Evolutionary conservation across 2,797 vertebrate species (phyloP).

Genomic region (Epinephelus awoara): DNA sequence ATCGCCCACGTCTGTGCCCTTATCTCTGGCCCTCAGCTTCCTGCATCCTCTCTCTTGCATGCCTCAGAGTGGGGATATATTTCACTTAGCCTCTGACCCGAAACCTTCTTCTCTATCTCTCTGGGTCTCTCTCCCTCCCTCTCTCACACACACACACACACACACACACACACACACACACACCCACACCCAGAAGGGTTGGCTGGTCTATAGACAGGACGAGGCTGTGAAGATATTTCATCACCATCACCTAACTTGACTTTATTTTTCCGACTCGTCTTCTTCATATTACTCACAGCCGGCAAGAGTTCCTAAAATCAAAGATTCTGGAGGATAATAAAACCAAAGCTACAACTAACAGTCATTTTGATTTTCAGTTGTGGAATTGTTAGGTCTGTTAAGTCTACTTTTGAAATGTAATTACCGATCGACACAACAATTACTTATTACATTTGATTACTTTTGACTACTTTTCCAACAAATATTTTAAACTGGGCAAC

Average conservation of each 20-base stretch:
- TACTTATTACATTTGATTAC: too few species aligned
- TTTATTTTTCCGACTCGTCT: not conserved
- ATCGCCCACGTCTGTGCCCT: conserved; percentile 80
- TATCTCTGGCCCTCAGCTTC: conserved; percentile 88
- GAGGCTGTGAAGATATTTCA: conserved; percentile 32
- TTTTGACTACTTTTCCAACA: too few species aligned
- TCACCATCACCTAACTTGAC: conserved; percentile 20
- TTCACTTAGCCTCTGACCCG: conserved; percentile 87
- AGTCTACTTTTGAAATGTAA: too few species aligned
- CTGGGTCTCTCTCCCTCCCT: conserved; percentile 36
- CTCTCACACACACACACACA: not conserved
- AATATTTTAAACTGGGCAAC: too few species aligned
- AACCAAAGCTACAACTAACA: not conserved
- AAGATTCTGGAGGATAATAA: conserved; percentile 5
- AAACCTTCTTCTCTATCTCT: conserved; percentile 65
- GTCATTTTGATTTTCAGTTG: too few species aligned
- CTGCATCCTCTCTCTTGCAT: conserved; percentile 82
- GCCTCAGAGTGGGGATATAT: conserved; percentile 85
- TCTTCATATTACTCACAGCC: not conserved
- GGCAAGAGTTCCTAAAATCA: not conserved
- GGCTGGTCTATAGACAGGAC: conserved; percentile 10
- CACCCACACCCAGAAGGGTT: not conserved
- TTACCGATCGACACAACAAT: too few species aligned
- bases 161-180: not conserved
- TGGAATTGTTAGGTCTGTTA: too few species aligned